These are phyloP conservation scores for Tetragnatha montana DNA, from an alignment of 2,888 invertebrate species.

Conservation along the genomic window DNA sequence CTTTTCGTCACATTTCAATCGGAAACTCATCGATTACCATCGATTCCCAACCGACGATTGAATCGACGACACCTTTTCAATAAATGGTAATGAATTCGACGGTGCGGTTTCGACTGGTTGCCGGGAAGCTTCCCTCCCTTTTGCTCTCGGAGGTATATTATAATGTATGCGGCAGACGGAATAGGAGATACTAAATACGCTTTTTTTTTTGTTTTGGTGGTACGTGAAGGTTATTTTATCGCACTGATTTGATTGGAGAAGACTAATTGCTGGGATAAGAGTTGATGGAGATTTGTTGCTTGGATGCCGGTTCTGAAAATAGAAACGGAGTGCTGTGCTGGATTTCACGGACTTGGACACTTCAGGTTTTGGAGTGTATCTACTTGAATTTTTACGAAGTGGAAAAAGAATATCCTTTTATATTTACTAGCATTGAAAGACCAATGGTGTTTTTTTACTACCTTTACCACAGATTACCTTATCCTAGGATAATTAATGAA, in stretches of 20 bases:
- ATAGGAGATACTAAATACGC: neutral
- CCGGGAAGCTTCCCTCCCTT: neutral
- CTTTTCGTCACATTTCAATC: conserved; percentile 66
- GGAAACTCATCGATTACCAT: conserved; percentile 61
- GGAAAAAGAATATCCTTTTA: no score
- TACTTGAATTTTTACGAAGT: no score
- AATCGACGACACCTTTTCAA: conserved; percentile 23
- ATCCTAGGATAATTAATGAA: no score
- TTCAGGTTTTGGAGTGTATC: no score
- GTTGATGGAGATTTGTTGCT: neutral
- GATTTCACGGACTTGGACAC: no score
- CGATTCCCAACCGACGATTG: conserved; percentile 51
- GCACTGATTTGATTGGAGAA: neutral
- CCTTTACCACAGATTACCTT: no score
- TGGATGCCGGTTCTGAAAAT: neutral
- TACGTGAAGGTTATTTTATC: neutral
- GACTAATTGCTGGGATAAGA: neutral
- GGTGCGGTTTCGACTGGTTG: conserved; percentile 48
- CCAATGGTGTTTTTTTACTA: no score
- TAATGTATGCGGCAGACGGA: neutral
- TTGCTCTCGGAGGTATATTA: neutral
- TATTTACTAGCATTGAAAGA: no score
- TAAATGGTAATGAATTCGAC: conserved; percentile 26
- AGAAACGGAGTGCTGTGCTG: no score
- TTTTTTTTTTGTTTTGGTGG: neutral